Percentiles rank a stretch among this genome's conserved stretches.
phyloP scores from a whole-genome alignment of 2,113 vertebrate genomes.

The Rhodinocichla rosea region DNA sequence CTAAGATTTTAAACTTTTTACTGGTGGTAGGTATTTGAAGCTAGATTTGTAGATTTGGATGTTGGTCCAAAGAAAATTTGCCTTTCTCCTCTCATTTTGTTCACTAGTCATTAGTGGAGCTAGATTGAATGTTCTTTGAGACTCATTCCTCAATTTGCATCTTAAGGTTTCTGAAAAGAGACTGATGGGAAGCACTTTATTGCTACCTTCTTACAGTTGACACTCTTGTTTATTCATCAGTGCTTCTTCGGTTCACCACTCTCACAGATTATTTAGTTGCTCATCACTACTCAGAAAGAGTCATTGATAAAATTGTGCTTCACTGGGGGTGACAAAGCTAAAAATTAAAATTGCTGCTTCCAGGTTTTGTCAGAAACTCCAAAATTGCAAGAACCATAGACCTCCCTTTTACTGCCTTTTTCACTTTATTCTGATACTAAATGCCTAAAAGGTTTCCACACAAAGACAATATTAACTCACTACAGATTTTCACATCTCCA shows the following conservation, averaged over 20 bases:
- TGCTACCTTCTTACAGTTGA: background rate
- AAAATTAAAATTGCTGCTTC: background rate
- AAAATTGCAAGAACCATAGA: background rate
- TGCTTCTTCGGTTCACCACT: background rate
- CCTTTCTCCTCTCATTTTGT: background rate
- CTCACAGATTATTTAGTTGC: background rate
- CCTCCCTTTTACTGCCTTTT: background rate
- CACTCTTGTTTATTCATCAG: background rate
- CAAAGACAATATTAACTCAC: background rate
- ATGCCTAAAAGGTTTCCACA: background rate
- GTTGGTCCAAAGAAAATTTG: background rate
- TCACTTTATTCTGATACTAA: background rate
- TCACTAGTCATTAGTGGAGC: background rate
- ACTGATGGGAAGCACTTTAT: background rate
- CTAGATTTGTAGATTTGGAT: background rate
- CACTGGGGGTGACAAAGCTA: background rate
- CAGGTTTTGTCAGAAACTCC: background rate
- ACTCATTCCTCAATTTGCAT: background rate
- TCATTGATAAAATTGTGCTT: background rate
- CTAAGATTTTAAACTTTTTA: background rate
- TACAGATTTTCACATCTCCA: background rate
- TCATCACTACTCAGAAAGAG: background rate
- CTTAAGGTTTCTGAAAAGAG: background rate
- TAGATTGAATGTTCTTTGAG: background rate
- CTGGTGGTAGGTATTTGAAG: background rate